Conservation (phyloP, 2,113 vertebrate species). For the Callipepla squamata region DNA sequence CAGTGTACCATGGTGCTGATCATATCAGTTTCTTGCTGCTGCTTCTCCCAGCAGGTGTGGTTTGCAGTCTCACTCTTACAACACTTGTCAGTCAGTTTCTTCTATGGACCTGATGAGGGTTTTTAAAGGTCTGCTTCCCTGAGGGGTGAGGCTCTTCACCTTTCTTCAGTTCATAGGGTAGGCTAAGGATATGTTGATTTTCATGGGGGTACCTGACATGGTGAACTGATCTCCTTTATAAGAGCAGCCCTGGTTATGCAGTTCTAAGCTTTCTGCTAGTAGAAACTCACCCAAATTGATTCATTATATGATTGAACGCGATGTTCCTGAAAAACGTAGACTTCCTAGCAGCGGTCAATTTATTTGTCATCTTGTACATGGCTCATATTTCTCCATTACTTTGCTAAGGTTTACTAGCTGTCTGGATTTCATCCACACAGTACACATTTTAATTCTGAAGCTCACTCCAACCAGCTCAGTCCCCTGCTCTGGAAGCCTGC, state of each 20-base stretch:
- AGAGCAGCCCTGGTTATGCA: not conserved
- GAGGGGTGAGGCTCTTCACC: not conserved
- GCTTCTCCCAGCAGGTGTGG: not conserved
- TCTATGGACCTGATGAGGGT: not conserved
- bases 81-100: not conserved
- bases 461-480: not conserved
- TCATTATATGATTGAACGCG: not conserved
- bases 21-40: not conserved
- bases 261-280: not conserved
- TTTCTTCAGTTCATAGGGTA: not conserved
- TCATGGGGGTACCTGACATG: not conserved
- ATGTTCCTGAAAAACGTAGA: not conserved
- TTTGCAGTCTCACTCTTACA: not conserved
- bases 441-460: not conserved
- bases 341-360: not conserved
- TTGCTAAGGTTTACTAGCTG: not conserved
- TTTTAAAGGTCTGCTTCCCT: not conserved
- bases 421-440: not conserved
- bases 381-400: fast-evolving
- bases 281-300: not conserved
- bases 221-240: not conserved
- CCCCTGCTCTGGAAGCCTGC: not conserved
- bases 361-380: not conserved
- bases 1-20: not conserved
- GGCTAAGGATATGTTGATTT: not conserved